A percentile compares a stretch with the other conserved stretches of the same genome.
These are phyloP conservation scores for Psittacula derbiana DNA, from an alignment of 2,797 vertebrate genomes.

Conservation along the genomic window DNA sequence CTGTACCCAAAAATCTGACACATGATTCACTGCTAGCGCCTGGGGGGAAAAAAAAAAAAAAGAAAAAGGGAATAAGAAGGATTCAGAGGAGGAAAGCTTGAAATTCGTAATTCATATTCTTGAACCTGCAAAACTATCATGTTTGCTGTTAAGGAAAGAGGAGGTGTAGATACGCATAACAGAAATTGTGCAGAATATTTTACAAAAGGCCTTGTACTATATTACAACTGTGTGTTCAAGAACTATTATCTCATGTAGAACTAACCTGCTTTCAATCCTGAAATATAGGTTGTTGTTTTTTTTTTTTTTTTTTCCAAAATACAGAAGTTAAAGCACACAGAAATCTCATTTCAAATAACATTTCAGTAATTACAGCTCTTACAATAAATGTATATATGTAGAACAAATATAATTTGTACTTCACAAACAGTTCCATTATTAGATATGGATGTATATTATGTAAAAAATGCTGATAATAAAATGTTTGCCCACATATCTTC, in stretches of 20 bases:
- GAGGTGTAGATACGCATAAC: neutral
- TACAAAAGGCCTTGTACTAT: neutral
- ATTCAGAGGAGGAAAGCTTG: neutral
- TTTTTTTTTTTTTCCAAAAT: neutral
- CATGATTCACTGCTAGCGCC: neutral
- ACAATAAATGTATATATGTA: neutral
- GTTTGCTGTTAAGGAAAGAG: neutral
- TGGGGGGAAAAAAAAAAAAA: neutral
- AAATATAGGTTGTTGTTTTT: neutral
- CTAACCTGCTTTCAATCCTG: neutral
- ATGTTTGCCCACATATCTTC: neutral
- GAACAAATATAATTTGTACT: neutral
- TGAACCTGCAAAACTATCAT: neutral
- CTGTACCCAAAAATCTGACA: neutral
- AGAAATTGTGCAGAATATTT: neutral
- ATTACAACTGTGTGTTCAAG: neutral
- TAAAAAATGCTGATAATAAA: neutral
- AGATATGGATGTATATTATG: neutral
- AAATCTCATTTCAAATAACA: neutral
- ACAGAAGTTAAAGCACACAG: neutral
- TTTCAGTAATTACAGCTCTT: neutral
- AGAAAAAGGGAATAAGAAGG: accelerated
- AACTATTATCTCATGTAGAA: neutral
- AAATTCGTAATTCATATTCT: neutral
- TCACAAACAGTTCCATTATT: neutral